A percentile compares a stretch with the other conserved stretches of the same genome.
These are phyloP conservation scores for Synergus umbraculus DNA, from an alignment of 2,888 invertebrate genomes.

Conservation along the genomic window DNA sequence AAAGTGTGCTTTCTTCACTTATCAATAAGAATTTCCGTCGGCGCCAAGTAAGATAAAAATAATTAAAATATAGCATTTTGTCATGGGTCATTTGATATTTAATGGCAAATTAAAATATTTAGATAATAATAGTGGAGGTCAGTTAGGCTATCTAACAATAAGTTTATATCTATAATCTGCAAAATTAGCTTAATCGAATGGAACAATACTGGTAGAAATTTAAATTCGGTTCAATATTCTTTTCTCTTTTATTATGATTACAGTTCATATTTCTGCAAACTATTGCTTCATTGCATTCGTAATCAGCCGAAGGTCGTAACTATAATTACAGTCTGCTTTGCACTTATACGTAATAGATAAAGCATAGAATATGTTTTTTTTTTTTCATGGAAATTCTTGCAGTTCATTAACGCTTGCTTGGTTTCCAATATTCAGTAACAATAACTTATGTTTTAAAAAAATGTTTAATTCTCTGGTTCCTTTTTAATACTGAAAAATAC, in stretches of 20 bases:
- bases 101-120: not conserved
- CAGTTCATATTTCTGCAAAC: not conserved
- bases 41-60: not conserved
- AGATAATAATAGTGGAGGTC: not conserved
- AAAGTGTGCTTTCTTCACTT: not conserved
- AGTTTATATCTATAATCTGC: not conserved
- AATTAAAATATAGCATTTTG: not conserved
- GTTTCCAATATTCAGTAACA: not conserved
- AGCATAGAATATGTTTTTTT: not conserved
- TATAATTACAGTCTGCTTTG: not conserved
- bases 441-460: too few relatives aligned
- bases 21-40: not conserved
- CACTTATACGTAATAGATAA: not conserved
- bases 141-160: not conserved
- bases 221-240: slow-evolving; percentile 1
- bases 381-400: not conserved
- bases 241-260: not conserved
- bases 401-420: not conserved
- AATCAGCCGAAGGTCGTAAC: not conserved
- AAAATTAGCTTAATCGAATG: not conserved
- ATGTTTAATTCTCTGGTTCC: not conserved
- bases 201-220: not conserved
- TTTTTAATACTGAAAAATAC: not conserved
- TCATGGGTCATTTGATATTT: not conserved
- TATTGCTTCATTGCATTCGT: not conserved